These are phyloP conservation scores for Ophraella communa DNA, from an alignment of 2,888 invertebrate genomes.

Conservation along the genomic window DNA sequence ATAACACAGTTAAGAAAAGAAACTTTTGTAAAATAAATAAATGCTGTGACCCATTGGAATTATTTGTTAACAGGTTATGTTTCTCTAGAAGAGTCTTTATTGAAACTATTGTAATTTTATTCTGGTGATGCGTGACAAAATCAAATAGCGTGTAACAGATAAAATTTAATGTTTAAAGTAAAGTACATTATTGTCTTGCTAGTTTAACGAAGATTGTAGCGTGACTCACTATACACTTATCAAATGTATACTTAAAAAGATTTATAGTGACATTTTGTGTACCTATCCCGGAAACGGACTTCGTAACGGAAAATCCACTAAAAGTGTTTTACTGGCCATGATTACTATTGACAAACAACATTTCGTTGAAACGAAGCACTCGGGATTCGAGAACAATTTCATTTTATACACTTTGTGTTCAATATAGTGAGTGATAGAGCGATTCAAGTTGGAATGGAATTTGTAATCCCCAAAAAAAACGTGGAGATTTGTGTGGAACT, in stretches of 20 bases:
- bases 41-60: too few species aligned
- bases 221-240: neutral
- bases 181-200: neutral
- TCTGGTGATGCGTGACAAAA: too few species aligned
- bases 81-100: too few species aligned
- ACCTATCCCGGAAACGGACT: neutral
- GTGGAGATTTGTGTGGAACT: too few species aligned
- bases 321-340: constrained; percentile 7
- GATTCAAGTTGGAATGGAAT: too few species aligned
- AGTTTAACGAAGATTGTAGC: neutral
- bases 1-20: too few species aligned
- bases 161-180: too few species aligned
- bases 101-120: too few species aligned
- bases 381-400: constrained; percentile 4
- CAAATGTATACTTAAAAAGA: neutral
- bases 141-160: too few species aligned
- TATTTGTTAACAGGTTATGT: too few species aligned
- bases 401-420: constrained; percentile 9
- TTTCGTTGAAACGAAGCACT: constrained; percentile 10
- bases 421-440: neutral
- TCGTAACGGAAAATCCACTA: constrained; percentile 11
- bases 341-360: constrained; percentile 4
- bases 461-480: too few species aligned
- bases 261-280: neutral
- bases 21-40: too few species aligned